Conservation (phyloP, 2,888 invertebrate species). For the Polyommatus iphigenia region DNA sequence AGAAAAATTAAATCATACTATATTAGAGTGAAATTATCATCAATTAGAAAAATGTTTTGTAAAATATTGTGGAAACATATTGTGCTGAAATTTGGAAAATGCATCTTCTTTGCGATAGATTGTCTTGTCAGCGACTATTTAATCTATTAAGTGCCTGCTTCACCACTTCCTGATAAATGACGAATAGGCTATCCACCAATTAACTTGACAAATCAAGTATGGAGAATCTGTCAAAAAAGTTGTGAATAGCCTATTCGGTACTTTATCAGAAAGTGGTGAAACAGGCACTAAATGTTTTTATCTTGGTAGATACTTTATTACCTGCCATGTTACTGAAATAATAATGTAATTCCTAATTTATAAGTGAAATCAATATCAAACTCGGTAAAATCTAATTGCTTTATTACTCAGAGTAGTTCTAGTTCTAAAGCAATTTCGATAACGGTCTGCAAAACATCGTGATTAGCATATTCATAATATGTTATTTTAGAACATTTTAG, state of each 20-base stretch:
- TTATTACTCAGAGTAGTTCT: conserved; percentile 41
- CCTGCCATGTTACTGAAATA: background rate
- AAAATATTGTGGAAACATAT: background rate
- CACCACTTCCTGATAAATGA: no score
- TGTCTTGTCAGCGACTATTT: no score
- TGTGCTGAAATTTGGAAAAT: no score
- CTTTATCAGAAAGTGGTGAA: no score
- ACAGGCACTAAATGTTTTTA: no score
- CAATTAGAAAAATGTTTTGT: background rate
- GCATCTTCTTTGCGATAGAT: background rate
- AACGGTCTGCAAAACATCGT: conserved; percentile 43
- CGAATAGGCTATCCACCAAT: no score
- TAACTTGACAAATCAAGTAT: no score
- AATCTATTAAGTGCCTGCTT: no score
- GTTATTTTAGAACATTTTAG: conserved; percentile 48
- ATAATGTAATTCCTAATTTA: background rate
- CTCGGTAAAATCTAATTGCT: conserved; percentile 40
- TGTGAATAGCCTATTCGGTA: no score
- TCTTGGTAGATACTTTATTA: no score
- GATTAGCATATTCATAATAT: conserved; percentile 58
- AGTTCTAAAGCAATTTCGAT: conserved; percentile 41
- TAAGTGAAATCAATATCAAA: background rate
- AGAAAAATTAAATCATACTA: conserved; percentile 18
- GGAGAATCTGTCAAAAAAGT: no score
- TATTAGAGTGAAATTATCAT: background rate